A percentile compares a stretch with the other conserved stretches of the same genome.
These are phyloP conservation scores for Galeruca laticollis DNA, from an alignment of 2,888 invertebrate species.

Conservation along the genomic window DNA sequence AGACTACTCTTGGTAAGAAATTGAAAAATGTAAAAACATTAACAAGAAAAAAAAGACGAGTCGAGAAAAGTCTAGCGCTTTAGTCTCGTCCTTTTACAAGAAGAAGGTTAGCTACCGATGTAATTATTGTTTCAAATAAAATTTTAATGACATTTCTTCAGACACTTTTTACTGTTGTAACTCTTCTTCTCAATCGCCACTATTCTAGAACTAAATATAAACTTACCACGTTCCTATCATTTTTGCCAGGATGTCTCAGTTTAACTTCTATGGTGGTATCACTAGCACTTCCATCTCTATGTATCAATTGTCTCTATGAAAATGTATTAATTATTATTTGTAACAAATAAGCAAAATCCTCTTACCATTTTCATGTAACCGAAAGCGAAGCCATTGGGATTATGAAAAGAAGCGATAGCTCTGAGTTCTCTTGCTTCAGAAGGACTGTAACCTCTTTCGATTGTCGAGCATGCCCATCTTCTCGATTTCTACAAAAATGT, in stretches of 20 bases:
- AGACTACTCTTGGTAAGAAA: too few relatives aligned
- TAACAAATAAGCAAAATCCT: conserved; percentile 16
- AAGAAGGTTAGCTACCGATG: too few relatives aligned
- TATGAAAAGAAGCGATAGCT: conserved; percentile 92
- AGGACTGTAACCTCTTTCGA: conserved; percentile 89
- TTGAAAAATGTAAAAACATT: too few relatives aligned
- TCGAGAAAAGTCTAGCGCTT: too few relatives aligned
- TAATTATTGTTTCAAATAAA: too few relatives aligned
- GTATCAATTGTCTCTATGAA: conserved; percentile 84
- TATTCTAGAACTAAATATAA: too few relatives aligned
- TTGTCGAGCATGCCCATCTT: conserved; percentile 87
- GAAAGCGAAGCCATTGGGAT: conserved; percentile 85
- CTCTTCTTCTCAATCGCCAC: too few relatives aligned
- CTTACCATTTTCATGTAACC: conserved; percentile 87
- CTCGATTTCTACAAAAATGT: conserved; percentile 66
- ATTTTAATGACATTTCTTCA: too few relatives aligned
- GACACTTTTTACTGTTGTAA: too few relatives aligned
- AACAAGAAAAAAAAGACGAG: too few relatives aligned
- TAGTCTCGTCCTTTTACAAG: too few relatives aligned
- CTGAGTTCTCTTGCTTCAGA: conserved; percentile 87
- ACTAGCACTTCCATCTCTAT: conserved; percentile 86
- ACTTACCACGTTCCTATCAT: conserved; percentile 82
- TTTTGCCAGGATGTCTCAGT: conserved; percentile 86
- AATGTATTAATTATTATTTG: conserved; percentile 27
- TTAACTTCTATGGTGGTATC: conserved; percentile 93